Percentiles rank a stretch among this genome's conserved stretches.
These are phyloP conservation scores for Pampusana beccarii DNA, from an alignment of 2,113 vertebrate genomes.

Conservation along the genomic window DNA sequence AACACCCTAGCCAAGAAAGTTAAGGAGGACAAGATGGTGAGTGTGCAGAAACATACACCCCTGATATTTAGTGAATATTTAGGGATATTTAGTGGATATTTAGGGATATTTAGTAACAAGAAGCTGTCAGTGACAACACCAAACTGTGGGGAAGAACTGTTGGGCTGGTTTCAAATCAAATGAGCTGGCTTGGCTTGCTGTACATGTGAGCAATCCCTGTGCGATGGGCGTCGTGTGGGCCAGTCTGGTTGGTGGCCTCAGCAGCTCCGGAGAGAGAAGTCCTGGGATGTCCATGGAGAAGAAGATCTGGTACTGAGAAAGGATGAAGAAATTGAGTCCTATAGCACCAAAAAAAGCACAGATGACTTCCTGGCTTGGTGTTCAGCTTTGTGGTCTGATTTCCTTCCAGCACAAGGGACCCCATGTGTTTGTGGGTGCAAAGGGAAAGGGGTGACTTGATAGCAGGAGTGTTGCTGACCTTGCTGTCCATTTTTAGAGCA, in stretches of 20 bases:
- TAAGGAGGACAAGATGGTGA: conserved; percentile 75
- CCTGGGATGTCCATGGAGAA: background rate
- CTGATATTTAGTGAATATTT: background rate
- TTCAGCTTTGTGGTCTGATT: background rate
- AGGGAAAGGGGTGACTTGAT: background rate
- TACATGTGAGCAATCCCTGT: background rate
- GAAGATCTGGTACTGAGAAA: background rate
- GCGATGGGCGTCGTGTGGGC: background rate
- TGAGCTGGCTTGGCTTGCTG: background rate
- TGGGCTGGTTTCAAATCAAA: background rate
- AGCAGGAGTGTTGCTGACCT: background rate
- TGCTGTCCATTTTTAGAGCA: conserved; percentile 71
- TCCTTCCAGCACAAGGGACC: background rate
- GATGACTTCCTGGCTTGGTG: background rate
- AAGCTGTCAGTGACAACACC: background rate
- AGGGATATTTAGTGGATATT: too few relatives aligned
- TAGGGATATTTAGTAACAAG: background rate
- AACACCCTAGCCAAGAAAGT: conserved; percentile 79
- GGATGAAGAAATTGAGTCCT: background rate
- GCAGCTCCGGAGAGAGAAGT: background rate
- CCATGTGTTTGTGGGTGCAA: background rate
- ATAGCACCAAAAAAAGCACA: background rate
- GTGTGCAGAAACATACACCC: background rate
- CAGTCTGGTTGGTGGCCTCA: background rate
- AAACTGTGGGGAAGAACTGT: background rate